Evolutionary conservation across 2,797 vertebrate genomes (phyloP).

Genomic region (Spinus pinus): DNA sequence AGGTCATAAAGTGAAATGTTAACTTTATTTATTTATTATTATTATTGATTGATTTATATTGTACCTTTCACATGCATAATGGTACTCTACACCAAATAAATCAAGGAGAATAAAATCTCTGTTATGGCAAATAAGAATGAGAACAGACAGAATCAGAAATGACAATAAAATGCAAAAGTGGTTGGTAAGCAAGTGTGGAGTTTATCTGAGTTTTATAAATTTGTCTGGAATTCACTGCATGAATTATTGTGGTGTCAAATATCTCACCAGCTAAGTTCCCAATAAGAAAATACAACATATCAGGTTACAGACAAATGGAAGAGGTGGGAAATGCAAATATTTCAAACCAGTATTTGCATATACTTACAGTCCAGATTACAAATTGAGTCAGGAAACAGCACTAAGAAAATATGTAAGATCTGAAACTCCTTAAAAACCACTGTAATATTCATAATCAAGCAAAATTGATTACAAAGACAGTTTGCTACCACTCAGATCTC

Average conservation of each 20-base stretch:
- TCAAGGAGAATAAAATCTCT: slow-evolving; percentile 24
- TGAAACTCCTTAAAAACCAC: background rate
- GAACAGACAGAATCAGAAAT: slow-evolving; percentile 14
- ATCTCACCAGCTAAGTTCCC: background rate
- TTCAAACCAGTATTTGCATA: background rate
- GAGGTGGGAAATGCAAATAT: background rate
- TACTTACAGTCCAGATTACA: background rate
- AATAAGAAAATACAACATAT: background rate
- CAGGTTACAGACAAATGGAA: background rate
- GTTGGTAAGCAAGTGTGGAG: background rate
- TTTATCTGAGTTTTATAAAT: slow-evolving; percentile 23
- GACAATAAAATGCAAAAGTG: slow-evolving; percentile 6
- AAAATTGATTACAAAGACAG: background rate
- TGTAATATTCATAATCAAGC: slow-evolving; percentile 14
- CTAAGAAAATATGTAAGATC: background rate
- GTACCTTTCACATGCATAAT: background rate
- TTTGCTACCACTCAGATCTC: background rate
- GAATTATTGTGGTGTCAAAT: background rate
- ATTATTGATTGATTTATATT: slow-evolving; percentile 37
- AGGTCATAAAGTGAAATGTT: background rate
- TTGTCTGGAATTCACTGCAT: background rate
- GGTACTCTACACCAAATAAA: slow-evolving; percentile 32
- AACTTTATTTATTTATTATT: slow-evolving; percentile 21
- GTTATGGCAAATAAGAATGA: slow-evolving; percentile 19
- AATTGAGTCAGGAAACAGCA: background rate